Evolutionary conservation across 2,888 invertebrate species (phyloP), one percentile per base, ranked within the genome.

Genomic region (Nemoura dubitans): DNA sequence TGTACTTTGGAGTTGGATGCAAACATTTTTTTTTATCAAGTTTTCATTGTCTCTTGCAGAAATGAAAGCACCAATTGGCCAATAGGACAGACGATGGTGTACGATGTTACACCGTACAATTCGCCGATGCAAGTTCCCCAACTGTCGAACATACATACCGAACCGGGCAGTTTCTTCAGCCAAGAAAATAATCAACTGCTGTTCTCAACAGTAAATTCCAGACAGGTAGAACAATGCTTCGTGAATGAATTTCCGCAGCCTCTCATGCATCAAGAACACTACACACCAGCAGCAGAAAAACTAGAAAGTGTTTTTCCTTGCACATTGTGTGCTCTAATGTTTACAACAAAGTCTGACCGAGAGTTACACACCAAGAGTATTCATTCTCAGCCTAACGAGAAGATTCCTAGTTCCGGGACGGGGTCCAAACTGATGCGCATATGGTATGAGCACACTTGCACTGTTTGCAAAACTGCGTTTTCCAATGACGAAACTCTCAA

Each of bases 401-500:
- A 10, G 59, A 21, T 21, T 10, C 3, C 59, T 14, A 59, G 21
- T 59, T 59, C 59, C 14, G 36, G 10, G 10, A 36, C 36, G 3
- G 59, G 59, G 6, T 59, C 59, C 5, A 78, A 78, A 78, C 14
- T 78, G 0, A 6, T n/a, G 26, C 78, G 78, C 7, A 78, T 78
- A 2, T 5, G 14, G 1, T 78, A 78, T 78, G 16, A 78, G 78
- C 78, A 78, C 28, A 78, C 78, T 28, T 78, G 78, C 78, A 27
- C 78, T 26, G 27, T 78, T 26, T 78, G 78, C 78, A 78, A 78
- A 2, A 27, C 78, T 25, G 78, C 78, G 6, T 78, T 78, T 28
- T 78, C 78, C 78, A 78, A 28, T 14, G 1, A 90, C 76, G 83
- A 87, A 59, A 83, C 87, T n/a, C 86, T 87, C 80, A 85, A 80